Evolutionary conservation across 2,113 vertebrate species (phyloP).

Genomic region (Forbesichthys agassizii): DNA sequence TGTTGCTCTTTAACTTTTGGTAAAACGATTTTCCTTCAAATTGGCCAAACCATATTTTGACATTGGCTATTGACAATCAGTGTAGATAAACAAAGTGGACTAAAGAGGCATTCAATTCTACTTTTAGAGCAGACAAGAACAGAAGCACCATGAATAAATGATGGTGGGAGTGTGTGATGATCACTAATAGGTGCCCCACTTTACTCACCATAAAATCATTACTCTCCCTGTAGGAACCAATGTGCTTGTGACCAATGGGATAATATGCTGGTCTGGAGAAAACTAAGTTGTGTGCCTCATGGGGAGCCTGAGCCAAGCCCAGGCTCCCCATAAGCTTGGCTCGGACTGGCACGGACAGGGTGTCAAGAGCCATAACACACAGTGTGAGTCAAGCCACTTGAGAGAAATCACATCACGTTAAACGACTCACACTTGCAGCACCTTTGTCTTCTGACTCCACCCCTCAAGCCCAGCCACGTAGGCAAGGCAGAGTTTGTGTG

Average conservation of each 20-base stretch:
- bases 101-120: not conserved
- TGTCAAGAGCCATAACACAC: conserved; percentile 22
- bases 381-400: conserved; percentile 15
- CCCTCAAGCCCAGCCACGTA: conserved; percentile 1
- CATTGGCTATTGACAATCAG: no score
- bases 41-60: no score
- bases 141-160: conserved; percentile 23
- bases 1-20: conserved; percentile 8
- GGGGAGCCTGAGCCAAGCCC: not conserved
- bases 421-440: conserved; percentile 12
- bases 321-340: not conserved
- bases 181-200: conserved; percentile 38
- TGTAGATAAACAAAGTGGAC: no score
- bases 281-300: conserved; percentile 7
- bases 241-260: conserved; percentile 6
- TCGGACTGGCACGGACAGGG: conserved; percentile 6
- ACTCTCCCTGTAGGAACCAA: conserved; percentile 21
- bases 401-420: conserved; percentile 29
- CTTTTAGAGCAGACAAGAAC: conserved; percentile 12
- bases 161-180: not conserved
- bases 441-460: conserved; percentile 5
- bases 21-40: conserved; percentile 1
- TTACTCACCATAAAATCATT: conserved; percentile 34
- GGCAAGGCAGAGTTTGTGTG: no score
- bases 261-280: not conserved